These are phyloP conservation scores for Aleiodes testaceus DNA, from an alignment of 2,888 invertebrate species.

Conservation along the genomic window DNA sequence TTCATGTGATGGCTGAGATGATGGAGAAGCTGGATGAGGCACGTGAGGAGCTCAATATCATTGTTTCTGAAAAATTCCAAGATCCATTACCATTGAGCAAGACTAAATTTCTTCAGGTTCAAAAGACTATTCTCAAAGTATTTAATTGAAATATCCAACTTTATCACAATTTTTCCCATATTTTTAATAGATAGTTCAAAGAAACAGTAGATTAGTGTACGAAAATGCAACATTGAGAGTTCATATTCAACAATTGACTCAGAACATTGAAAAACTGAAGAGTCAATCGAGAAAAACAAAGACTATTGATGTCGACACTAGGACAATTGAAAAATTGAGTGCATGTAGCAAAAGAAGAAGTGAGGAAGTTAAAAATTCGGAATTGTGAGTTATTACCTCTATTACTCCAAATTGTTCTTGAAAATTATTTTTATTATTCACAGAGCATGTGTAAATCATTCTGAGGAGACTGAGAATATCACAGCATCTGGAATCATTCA, in stretches of 20 bases:
- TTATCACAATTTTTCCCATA: not conserved
- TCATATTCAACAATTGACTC: slow-evolving; percentile 58
- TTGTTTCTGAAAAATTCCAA: slow-evolving; percentile 62
- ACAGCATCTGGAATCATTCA: slow-evolving; percentile 6
- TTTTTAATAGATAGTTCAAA: slow-evolving; percentile 58
- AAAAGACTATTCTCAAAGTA: too few species aligned
- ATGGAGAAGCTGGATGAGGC: slow-evolving; percentile 64
- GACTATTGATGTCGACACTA: slow-evolving; percentile 58
- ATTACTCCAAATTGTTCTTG: not conserved
- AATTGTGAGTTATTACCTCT: slow-evolving; percentile 1
- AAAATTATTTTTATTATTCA: not conserved
- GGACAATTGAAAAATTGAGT: slow-evolving; percentile 57
- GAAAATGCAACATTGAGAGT: slow-evolving; percentile 60
- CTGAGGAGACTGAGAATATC: not conserved
- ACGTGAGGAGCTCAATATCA: slow-evolving; percentile 60
- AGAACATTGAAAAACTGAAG: slow-evolving; percentile 59
- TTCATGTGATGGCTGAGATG: slow-evolving; percentile 63
- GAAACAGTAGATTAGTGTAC: slow-evolving; percentile 60
- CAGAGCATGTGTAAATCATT: slow-evolving; percentile 15
- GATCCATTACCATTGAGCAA: slow-evolving; percentile 60
- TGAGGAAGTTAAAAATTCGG: slow-evolving; percentile 33
- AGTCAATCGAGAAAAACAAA: slow-evolving; percentile 53
- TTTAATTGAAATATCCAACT: not conserved
- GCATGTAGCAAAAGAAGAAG: slow-evolving; percentile 47
- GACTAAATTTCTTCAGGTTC: slow-evolving; percentile 62